phyloP scores from a whole-genome alignment of 2,113 vertebrate species.

The Oophaga pumilio region DNA sequence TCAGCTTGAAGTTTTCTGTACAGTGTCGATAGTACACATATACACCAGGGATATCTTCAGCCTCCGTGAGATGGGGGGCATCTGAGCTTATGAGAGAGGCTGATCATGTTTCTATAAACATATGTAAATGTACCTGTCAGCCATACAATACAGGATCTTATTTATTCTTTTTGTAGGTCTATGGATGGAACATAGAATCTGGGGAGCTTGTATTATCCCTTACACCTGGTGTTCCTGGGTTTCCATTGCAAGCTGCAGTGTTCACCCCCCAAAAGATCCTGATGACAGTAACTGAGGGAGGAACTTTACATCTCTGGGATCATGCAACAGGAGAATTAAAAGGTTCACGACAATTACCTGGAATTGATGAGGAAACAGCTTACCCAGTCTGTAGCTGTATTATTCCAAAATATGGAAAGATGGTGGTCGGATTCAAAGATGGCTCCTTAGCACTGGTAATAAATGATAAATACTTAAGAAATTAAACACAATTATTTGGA shows the following conservation, averaged over 20 bases:
- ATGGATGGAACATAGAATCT: conserved; percentile 71
- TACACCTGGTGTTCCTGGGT: conserved; percentile 42
- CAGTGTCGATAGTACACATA: too few species aligned
- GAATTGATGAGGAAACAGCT: conserved; percentile 55
- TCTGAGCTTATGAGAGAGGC: not conserved
- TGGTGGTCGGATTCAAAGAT: conserved; percentile 69
- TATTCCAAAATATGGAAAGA: conserved; percentile 64
- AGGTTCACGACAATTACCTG: conserved; percentile 55
- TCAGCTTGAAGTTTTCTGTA: too few species aligned
- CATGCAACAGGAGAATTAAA: conserved; percentile 34
- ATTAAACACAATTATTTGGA: not conserved
- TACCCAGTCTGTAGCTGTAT: conserved; percentile 55
- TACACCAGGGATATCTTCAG: too few species aligned
- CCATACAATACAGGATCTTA: not conserved
- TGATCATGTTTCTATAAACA: not conserved
- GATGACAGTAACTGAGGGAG: conserved; percentile 62
- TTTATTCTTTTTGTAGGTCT: conserved; percentile 67
- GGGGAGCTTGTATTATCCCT: conserved; percentile 63
- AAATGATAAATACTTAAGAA: not conserved
- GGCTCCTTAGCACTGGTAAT: conserved; percentile 73
- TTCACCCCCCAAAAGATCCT: conserved; percentile 59
- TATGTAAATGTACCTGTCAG: not conserved
- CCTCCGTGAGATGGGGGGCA: too few species aligned
- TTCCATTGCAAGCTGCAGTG: conserved; percentile 64
- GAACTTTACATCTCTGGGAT: conserved; percentile 66